Evolutionary conservation across 2,888 invertebrate species (phyloP).

Genomic region (Tenthredo scrophulariae): DNA sequence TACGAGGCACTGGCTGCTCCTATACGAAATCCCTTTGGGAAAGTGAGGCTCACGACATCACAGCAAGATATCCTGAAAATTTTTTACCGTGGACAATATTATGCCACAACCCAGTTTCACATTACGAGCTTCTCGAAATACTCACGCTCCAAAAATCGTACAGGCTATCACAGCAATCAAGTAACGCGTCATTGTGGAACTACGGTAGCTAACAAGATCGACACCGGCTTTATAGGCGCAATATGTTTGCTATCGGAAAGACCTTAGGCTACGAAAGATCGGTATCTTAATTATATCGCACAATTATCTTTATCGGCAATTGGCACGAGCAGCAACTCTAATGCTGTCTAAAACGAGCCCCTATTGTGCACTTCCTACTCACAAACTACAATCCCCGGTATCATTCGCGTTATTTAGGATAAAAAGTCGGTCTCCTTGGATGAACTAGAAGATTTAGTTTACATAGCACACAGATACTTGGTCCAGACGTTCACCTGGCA

Average conservation of each 20-base stretch:
- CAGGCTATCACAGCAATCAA: constrained; percentile 80
- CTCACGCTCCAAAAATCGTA: neutral
- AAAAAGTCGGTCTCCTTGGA: neutral
- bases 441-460: neutral
- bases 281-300: neutral
- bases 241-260: neutral
- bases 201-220: neutral
- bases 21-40: constrained; percentile 64
- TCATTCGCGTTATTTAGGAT: neutral
- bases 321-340: neutral
- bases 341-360: neutral
- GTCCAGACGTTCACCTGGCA: too few relatives aligned
- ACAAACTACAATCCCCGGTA: neutral
- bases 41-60: constrained; percentile 50
- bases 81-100: neutral
- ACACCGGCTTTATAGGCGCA: neutral
- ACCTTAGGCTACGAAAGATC: neutral
- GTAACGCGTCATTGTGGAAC: constrained; percentile 68
- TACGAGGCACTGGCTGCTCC: constrained; percentile 73
- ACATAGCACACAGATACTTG: too few relatives aligned
- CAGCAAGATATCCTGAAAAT: neutral
- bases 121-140: neutral
- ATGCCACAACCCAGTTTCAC: neutral
- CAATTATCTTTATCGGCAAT: neutral
- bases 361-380: neutral